A percentile compares a stretch with the other conserved stretches of the same genome.
phyloP scores from a whole-genome alignment of 2,888 invertebrate genomes.

The Plebejus argus region DNA sequence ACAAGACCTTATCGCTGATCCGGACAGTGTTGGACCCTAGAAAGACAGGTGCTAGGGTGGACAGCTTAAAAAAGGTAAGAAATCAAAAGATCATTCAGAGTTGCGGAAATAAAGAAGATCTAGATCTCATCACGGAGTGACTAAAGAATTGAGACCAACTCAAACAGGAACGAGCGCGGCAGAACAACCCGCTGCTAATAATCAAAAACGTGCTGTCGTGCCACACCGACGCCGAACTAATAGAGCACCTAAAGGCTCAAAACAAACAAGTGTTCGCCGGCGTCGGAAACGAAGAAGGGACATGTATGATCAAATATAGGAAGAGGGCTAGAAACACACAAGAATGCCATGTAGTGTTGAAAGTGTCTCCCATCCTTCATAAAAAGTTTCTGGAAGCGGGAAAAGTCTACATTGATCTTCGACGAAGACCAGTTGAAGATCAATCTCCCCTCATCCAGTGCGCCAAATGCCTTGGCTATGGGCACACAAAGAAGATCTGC shows the following conservation, averaged over 20 bases:
- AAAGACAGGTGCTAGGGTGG: neutral
- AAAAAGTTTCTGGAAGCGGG: slow-evolving; percentile 21
- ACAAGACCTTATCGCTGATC: neutral
- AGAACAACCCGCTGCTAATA: neutral
- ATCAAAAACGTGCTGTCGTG: neutral
- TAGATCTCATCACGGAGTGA: neutral
- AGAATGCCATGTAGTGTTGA: neutral
- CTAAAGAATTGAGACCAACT: neutral
- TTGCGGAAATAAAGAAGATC: neutral
- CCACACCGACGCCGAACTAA: neutral
- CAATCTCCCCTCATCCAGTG: slow-evolving; percentile 39
- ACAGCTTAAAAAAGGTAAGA: neutral
- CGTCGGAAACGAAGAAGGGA: too few species aligned
- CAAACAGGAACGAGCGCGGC: neutral
- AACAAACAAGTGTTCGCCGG: neutral
- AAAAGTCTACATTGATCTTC: slow-evolving; percentile 35
- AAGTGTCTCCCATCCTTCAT: neutral
- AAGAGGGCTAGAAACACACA: too few species aligned
- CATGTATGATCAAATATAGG: too few species aligned
- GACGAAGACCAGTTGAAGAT: slow-evolving; percentile 32
- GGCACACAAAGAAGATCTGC: slow-evolving; percentile 34
- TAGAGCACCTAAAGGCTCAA: neutral
- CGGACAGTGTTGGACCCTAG: neutral
- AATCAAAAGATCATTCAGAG: neutral
- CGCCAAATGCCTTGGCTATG: slow-evolving; percentile 36